Conservation (phyloP, 2,888 invertebrate genomes). For the Volucella bombylans region DNA sequence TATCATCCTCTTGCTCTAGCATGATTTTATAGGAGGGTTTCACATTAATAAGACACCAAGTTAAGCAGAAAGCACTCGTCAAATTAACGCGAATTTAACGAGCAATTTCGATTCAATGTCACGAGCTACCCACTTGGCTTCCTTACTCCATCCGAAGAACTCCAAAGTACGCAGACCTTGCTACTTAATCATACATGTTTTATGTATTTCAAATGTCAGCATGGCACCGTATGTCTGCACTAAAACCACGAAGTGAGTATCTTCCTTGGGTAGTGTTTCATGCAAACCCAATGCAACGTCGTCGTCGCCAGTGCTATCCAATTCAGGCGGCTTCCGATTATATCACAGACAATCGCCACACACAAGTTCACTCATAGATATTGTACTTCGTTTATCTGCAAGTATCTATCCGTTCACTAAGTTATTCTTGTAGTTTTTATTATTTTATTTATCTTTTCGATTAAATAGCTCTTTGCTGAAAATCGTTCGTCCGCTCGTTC, state of each 20-base stretch:
- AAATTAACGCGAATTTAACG: too few relatives aligned
- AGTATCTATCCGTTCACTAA: slow-evolving; percentile 34
- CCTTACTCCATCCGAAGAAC: not conserved
- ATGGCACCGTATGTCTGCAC: slow-evolving; percentile 41
- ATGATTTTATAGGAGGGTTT: too few relatives aligned
- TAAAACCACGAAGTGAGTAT: slow-evolving; percentile 63
- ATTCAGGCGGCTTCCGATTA: slow-evolving; percentile 72
- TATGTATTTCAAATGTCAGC: slow-evolving; percentile 33
- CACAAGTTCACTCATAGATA: slow-evolving; percentile 68
- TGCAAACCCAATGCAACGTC: slow-evolving; percentile 68
- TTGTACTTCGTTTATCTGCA: slow-evolving; percentile 32
- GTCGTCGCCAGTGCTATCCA: slow-evolving; percentile 64
- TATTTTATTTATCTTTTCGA: slow-evolving; percentile 72
- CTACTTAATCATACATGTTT: slow-evolving; percentile 41
- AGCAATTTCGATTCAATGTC: too few relatives aligned
- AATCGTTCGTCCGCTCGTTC: slow-evolving; percentile 43
- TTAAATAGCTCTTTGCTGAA: slow-evolving; percentile 67
- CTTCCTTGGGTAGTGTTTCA: slow-evolving; percentile 35
- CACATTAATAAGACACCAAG: too few relatives aligned
- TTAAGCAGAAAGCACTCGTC: too few relatives aligned
- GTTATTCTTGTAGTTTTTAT: slow-evolving; percentile 45
- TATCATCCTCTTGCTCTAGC: too few relatives aligned
- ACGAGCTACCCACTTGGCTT: too few relatives aligned
- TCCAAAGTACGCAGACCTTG: slow-evolving; percentile 24
- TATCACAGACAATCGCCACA: slow-evolving; percentile 72